Evolutionary conservation across 2,888 invertebrate species (phyloP).

Genomic region (Tetrapedia diversipes): DNA sequence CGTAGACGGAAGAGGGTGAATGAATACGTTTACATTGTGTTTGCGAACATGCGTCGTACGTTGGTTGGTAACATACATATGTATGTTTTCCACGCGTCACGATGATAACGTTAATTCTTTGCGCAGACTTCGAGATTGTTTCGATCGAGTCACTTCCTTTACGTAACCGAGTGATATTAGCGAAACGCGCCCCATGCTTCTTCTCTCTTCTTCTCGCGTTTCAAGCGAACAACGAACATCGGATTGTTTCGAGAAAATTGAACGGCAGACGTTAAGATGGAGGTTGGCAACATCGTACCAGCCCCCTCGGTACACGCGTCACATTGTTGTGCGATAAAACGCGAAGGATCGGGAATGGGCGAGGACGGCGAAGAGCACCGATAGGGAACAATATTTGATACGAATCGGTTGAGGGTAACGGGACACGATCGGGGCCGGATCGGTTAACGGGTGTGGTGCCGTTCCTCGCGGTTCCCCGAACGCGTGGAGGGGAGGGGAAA

Average conservation of each 20-base stretch:
- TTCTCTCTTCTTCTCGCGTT: too few species aligned
- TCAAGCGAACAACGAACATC: too few species aligned
- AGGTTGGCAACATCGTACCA: too few species aligned
- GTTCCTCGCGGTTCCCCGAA: background rate
- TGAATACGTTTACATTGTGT: background rate
- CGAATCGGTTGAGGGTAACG: constrained; percentile 52
- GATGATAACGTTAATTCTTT: constrained; percentile 51
- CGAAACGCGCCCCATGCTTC: background rate
- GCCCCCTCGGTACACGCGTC: too few species aligned
- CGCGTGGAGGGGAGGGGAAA: background rate
- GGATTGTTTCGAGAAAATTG: too few species aligned
- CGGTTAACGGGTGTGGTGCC: background rate
- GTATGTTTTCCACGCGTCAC: constrained; percentile 45
- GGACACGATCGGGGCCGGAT: background rate
- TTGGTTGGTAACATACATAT: constrained; percentile 1
- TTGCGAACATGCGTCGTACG: too few species aligned
- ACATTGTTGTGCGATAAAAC: too few species aligned
- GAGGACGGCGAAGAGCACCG: too few species aligned
- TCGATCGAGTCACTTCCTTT: constrained; percentile 54
- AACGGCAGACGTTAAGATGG: too few species aligned
- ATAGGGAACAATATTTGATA: background rate
- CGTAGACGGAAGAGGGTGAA: background rate
- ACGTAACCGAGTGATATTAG: constrained; percentile 33
- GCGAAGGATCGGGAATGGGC: too few species aligned
- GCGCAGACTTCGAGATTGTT: constrained; percentile 33